Evolutionary conservation across 2,888 invertebrate species (phyloP).

Genomic region (Pseudanteris insignis): DNA sequence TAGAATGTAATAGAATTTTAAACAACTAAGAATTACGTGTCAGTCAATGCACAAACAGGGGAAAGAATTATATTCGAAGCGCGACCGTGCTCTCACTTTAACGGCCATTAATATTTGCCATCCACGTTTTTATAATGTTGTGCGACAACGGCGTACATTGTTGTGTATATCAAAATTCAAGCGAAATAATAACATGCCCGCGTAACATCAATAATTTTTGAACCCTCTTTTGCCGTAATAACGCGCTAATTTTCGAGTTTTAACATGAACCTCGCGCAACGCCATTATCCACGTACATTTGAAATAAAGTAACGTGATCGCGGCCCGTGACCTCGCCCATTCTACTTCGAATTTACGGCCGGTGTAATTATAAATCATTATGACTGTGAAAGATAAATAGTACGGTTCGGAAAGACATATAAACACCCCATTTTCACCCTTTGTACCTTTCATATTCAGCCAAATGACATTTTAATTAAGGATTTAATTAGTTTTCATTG

Average conservation of each 20-base stretch:
- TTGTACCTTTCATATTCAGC: constrained; percentile 27
- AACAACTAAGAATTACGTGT: no score
- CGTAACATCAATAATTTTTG: constrained; percentile 25
- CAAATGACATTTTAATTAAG: constrained; percentile 30
- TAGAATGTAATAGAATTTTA: no score
- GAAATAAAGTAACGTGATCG: constrained; percentile 31
- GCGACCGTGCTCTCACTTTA: no score
- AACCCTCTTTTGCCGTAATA: constrained; percentile 21
- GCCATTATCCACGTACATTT: constrained; percentile 19
- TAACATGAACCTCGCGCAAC: constrained; percentile 22
- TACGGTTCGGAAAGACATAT: constrained; percentile 6
- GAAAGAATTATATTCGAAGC: no score
- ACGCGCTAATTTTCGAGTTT: constrained; percentile 27
- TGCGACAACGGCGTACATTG: background rate
- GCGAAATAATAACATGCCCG: constrained; percentile 11
- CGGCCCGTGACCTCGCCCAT: constrained; percentile 25
- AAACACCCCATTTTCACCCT: constrained; percentile 19
- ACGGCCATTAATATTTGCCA: background rate
- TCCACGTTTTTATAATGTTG: background rate
- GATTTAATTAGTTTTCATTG: constrained; percentile 28
- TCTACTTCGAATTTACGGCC: constrained; percentile 26
- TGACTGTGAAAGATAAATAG: constrained; percentile 31
- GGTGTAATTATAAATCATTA: constrained; percentile 33
- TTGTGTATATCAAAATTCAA: constrained; percentile 3
- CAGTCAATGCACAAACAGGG: no score